These are phyloP conservation scores for Sminthurinus aureus DNA, from an alignment of 2,888 invertebrate species.

Conservation along the genomic window DNA sequence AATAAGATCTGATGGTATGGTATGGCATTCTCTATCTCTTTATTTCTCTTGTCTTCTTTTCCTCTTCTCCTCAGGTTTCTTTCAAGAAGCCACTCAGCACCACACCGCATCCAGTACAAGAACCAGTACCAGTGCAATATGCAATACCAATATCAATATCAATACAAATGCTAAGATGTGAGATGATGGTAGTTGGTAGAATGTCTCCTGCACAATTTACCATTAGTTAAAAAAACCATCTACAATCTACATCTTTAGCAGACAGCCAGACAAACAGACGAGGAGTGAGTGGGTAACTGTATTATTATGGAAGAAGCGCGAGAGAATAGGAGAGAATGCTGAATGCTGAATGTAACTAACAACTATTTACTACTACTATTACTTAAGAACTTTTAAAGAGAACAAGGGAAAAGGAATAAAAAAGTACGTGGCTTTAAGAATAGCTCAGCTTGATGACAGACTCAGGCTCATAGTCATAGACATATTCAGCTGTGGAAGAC, in stretches of 20 bases:
- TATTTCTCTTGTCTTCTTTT: background rate
- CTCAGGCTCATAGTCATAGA: background rate
- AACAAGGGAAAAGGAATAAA: background rate
- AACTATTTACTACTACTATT: background rate
- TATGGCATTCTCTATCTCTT: background rate
- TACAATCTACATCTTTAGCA: too few relatives aligned
- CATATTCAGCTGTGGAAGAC: background rate
- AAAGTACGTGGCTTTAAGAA: conserved; percentile 1
- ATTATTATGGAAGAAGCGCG: too few relatives aligned
- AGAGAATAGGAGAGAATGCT: too few relatives aligned
- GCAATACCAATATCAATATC: background rate
- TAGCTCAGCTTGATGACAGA: conserved; percentile 8
- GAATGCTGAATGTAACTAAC: background rate
- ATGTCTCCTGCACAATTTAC: too few relatives aligned
- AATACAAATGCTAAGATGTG: too few relatives aligned
- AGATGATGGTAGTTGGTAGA: too few relatives aligned
- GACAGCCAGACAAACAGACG: too few relatives aligned
- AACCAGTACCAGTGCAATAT: too few relatives aligned
- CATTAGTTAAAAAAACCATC: background rate
- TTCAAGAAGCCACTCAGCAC: conserved; percentile 14
- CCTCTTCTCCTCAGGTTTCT: conserved; percentile 12
- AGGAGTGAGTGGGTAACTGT: too few relatives aligned
- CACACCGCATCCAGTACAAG: background rate
- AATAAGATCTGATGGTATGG: conserved; percentile 12
- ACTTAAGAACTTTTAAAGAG: background rate